Evolutionary conservation across 2,113 vertebrate genomes (phyloP).

Genomic region (Ceyx cyanopectus): DNA sequence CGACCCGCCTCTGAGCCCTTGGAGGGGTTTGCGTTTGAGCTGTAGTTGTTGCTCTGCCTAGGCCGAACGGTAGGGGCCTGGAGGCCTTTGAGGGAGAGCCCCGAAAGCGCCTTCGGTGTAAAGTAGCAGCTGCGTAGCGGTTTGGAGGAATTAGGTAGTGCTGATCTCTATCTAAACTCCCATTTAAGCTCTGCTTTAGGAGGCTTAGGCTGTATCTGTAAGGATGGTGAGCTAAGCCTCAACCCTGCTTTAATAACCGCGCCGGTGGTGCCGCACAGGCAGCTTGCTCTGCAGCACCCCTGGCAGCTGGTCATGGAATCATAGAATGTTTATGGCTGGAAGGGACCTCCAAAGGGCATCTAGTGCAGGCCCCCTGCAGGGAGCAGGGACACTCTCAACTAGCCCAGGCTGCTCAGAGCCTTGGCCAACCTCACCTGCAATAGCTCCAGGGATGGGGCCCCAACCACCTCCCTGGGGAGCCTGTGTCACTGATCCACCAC

Average conservation of each 20-base stretch:
- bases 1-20: fast-evolving
- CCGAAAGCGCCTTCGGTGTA: neutral
- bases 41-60: fast-evolving
- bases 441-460: no score
- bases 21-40: fast-evolving
- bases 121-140: neutral
- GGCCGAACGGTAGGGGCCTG: fast-evolving
- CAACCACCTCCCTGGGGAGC: no score
- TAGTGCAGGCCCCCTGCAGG: no score
- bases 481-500: no score
- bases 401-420: no score
- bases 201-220: neutral
- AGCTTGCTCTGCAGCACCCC: fast-evolving
- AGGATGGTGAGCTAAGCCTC: neutral
- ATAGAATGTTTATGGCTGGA: no score
- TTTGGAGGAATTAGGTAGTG: neutral
- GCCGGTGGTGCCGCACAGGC: fast-evolving
- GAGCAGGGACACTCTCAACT: no score
- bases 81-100: fast-evolving
- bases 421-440: no score
- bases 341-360: no score
- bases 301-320: neutral
- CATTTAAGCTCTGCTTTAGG: neutral
- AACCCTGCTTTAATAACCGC: neutral
- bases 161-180: neutral